Evolutionary conservation across 2,797 vertebrate genomes (phyloP).

Genomic region (Lagodon rhomboides): DNA sequence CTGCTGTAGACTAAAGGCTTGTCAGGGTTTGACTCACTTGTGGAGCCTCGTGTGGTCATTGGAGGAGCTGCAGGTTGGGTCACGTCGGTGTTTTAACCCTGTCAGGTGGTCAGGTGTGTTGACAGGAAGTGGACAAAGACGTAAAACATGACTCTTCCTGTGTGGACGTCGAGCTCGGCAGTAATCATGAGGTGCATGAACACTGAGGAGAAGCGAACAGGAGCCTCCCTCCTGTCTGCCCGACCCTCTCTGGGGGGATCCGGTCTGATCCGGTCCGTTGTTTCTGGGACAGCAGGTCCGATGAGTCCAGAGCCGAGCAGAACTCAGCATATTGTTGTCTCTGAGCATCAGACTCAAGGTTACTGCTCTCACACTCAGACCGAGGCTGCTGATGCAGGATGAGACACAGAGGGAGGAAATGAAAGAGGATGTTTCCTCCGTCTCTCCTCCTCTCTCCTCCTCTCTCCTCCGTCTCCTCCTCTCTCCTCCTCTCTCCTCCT

Average conservation of each 20-base stretch:
- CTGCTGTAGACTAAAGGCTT: too few relatives aligned
- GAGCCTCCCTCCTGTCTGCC: too few relatives aligned
- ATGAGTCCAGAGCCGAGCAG: slow-evolving; percentile 26
- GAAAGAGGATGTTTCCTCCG: background rate
- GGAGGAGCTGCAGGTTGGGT: too few relatives aligned
- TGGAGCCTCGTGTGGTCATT: too few relatives aligned
- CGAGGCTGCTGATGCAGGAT: background rate
- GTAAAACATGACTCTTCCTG: too few relatives aligned
- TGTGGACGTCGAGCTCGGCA: too few relatives aligned
- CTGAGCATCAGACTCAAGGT: slow-evolving; percentile 20
- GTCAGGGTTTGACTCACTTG: too few relatives aligned
- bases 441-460: background rate
- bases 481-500: background rate
- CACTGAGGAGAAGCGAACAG: too few relatives aligned
- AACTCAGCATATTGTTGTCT: slow-evolving; percentile 3
- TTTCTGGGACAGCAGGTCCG: slow-evolving; percentile 11
- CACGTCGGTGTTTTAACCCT: too few relatives aligned
- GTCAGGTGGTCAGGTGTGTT: too few relatives aligned
- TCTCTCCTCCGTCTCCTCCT: background rate
- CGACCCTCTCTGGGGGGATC: background rate
- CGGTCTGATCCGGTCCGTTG: background rate
- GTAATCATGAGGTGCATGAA: too few relatives aligned
- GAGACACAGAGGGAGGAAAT: slow-evolving; percentile 2
- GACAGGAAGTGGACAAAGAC: too few relatives aligned
- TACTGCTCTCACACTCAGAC: background rate